These are phyloP conservation scores for Trinectes maculatus DNA, from an alignment of 2,113 vertebrate species.

Conservation along the genomic window DNA sequence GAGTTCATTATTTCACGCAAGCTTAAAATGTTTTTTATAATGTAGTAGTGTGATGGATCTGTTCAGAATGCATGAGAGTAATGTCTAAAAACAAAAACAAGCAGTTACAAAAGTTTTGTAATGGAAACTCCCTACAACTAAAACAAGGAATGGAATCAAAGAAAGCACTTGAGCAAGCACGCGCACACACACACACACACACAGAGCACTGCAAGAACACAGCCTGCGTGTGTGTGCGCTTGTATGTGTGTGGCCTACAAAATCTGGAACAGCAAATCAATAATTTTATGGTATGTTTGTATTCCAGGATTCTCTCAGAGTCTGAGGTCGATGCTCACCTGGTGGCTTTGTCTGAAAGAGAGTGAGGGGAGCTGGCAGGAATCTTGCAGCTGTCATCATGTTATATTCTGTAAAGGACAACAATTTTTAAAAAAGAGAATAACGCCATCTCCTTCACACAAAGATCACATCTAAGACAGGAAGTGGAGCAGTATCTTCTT, in stretches of 20 bases:
- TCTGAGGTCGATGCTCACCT: slow-evolving; percentile 90
- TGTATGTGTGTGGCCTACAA: not conserved
- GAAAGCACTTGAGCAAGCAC: slow-evolving; percentile 10
- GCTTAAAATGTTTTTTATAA: not conserved
- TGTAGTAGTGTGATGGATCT: slow-evolving; percentile 8
- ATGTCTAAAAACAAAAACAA: slow-evolving; percentile 10
- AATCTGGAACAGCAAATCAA: not conserved
- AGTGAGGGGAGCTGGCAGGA: slow-evolving; percentile 74
- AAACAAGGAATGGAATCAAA: slow-evolving; percentile 41
- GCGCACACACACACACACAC: too few relatives aligned
- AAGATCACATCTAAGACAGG: slow-evolving; percentile 11
- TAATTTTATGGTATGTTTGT: slow-evolving; percentile 29
- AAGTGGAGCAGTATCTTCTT: slow-evolving; percentile 2
- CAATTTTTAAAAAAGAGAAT: not conserved
- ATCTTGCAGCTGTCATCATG: not conserved
- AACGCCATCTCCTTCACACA: not conserved
- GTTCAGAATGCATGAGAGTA: not conserved
- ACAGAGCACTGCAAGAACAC: too few relatives aligned
- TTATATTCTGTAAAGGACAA: slow-evolving; percentile 6
- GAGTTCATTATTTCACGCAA: not conserved
- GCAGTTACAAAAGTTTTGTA: not conserved
- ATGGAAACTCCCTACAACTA: slow-evolving; percentile 38
- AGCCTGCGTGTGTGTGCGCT: not conserved
- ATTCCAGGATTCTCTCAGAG: slow-evolving; percentile 91
- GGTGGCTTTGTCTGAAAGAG: slow-evolving; percentile 91